Evolutionary conservation across 2,113 vertebrate genomes (phyloP).

Genomic region (Pelobates fuscus): DNA sequence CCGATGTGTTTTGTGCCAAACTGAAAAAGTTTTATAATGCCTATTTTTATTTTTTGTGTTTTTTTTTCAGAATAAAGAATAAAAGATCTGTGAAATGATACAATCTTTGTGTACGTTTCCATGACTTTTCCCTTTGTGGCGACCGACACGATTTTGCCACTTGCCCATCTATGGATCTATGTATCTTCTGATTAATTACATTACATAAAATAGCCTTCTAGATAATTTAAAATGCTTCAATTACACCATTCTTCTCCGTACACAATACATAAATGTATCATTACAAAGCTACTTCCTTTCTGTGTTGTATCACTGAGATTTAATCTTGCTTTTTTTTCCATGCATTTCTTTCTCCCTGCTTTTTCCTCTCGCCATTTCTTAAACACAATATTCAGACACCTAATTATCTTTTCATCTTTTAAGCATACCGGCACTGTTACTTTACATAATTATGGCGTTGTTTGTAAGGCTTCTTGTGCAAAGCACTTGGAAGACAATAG

Average conservation of each 20-base stretch:
- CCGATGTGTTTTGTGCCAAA: too few relatives aligned
- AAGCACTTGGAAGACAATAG: constrained; percentile 29
- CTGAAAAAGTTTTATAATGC: too few relatives aligned
- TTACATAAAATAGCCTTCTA: not conserved
- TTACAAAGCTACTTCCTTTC: not conserved
- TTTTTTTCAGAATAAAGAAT: too few relatives aligned
- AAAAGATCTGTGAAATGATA: too few relatives aligned
- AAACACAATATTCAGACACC: constrained; percentile 10
- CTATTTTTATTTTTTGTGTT: too few relatives aligned
- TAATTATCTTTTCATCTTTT: constrained; percentile 35
- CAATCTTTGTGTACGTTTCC: too few relatives aligned
- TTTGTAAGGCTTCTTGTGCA: constrained; percentile 1
- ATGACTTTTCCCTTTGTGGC: too few relatives aligned
- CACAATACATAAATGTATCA: not conserved
- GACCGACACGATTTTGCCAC: too few relatives aligned
- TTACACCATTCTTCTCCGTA: not conserved
- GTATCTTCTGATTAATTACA: not conserved
- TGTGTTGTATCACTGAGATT: not conserved
- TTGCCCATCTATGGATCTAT: constrained; percentile 33
- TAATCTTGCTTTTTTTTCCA: constrained; percentile 8
- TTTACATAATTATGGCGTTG: constrained; percentile 26
- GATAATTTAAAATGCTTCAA: not conserved
- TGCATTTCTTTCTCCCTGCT: not conserved
- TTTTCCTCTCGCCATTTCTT: constrained; percentile 13
- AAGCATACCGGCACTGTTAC: constrained; percentile 11